phyloP scores from a whole-genome alignment of 2,888 invertebrate genomes.

The Polydrusus tereticollis region DNA sequence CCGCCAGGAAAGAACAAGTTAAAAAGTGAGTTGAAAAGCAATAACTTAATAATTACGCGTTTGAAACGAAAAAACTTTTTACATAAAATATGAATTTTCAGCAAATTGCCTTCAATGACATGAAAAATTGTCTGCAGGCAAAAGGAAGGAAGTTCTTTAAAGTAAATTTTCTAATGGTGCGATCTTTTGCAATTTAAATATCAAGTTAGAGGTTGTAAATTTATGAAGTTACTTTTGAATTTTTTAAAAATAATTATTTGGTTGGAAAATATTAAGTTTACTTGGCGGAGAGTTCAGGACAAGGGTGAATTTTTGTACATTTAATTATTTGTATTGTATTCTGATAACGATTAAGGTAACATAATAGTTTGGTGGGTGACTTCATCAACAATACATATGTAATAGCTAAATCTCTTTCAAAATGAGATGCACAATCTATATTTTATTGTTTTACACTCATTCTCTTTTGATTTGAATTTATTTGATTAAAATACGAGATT shows the following conservation, averaged over 20 bases:
- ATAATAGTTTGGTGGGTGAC: too few species aligned
- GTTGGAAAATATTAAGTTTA: too few species aligned
- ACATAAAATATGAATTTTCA: constrained; percentile 19
- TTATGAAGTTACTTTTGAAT: constrained; percentile 19
- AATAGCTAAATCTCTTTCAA: too few species aligned
- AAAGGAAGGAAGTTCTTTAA: constrained; percentile 9
- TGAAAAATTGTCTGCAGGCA: constrained; percentile 29
- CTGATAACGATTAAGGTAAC: too few species aligned
- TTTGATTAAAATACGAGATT: too few species aligned
- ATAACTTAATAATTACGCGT: constrained; percentile 7
- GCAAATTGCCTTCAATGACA: constrained; percentile 27
- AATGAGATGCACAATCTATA: too few species aligned
- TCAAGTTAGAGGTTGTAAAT: constrained; percentile 11
- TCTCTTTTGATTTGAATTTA: too few species aligned
- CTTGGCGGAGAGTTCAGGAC: too few species aligned
- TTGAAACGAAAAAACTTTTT: background rate
- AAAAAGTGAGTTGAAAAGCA: background rate
- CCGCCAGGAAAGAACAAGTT: background rate
- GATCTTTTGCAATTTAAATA: constrained; percentile 27
- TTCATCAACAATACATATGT: too few species aligned
- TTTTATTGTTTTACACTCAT: too few species aligned
- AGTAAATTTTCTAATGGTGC: constrained; percentile 23
- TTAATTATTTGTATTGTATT: too few species aligned
- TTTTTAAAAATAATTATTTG: constrained; percentile 4
- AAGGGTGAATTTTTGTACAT: too few species aligned